Evolutionary conservation across 2,888 invertebrate species (phyloP), one percentile per base, ranked within the genome.

Genomic region (Arctia plantaginis): DNA sequence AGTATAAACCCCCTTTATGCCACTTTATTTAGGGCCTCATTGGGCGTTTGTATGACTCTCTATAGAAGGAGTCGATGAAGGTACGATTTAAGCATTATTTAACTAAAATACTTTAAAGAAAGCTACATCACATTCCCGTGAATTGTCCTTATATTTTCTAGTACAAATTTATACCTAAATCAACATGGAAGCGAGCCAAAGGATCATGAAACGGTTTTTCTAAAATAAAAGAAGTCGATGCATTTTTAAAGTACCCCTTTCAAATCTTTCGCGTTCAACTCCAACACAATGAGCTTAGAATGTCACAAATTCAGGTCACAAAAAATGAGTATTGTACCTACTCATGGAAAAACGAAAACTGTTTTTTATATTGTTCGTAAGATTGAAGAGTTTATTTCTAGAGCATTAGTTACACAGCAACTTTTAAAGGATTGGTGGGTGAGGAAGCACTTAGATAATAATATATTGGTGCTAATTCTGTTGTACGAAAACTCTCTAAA

Each of bases 111-210:
- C 20, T 23, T 23, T 51, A 23, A 51, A 51, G 1, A 44, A 44
- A 44, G 1, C 3, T 44, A 3, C 13, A 44, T 3, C 15, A 15
- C 3, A 55, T 55, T 55, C n/a, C n/a, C n/a, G 3, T n/a, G n/a
- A 10, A 55, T 55, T n/a, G 3, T n/a, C n/a, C 20, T 55, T n/a
- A n/a, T 8, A n/a, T 55, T 55, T 51, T 7, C 23, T 0, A 51
- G 10, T 66, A 66, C n/a, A 33, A 39, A 35, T 35, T 33, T 70
- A 20, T 30, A 23, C 33, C 20, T 13, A 64, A 71, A 64, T 71
- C n/a, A 64, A 33, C 13, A 30, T 71, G 64, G 47, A 71, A 64
- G 44, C 64, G 70, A 71, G 70, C 70, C 64, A 71, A 70, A 20
- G 27, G 35, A 41, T n/a, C 41, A 27, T 13, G 15, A 44, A 70